A percentile compares a stretch with the other conserved stretches of the same genome.
Evolutionary conservation across 1,140 invertebrate genomes (phyloP).

Genomic region (Drosophila busckii): DNA sequence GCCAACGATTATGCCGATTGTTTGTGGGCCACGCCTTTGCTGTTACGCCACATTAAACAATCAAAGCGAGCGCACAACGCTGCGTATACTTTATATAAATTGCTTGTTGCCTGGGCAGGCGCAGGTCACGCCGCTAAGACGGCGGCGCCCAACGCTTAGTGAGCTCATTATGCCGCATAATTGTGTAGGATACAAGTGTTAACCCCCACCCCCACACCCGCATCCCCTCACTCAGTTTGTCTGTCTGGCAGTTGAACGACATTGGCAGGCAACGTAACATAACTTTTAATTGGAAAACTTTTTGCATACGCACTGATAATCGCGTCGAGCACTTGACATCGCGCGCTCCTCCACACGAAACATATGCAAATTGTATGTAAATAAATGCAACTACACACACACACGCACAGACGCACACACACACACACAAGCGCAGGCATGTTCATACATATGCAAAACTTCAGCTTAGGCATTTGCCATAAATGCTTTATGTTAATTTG

Average conservation of each 20-base stretch:
- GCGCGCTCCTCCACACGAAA: constrained; percentile 9
- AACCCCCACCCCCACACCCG: too few species aligned
- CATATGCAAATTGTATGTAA: constrained; percentile 31
- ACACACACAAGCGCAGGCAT: not conserved
- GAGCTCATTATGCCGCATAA: constrained; percentile 69
- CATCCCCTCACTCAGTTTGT: too few species aligned
- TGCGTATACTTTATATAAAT: too few species aligned
- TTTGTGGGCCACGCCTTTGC: too few species aligned
- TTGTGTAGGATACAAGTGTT: too few species aligned
- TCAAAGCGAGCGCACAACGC: too few species aligned
- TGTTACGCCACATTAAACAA: constrained; percentile 50
- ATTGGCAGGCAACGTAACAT: constrained; percentile 36
- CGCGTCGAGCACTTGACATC: constrained; percentile 47
- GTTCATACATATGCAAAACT: constrained; percentile 9
- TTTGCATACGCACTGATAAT: constrained; percentile 71
- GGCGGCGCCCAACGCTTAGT: too few species aligned
- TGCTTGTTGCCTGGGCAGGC: too few species aligned
- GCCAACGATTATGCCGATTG: constrained; percentile 38
- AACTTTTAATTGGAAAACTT: constrained; percentile 74
- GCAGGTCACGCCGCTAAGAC: too few species aligned
- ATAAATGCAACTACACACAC: constrained; percentile 25
- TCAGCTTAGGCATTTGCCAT: constrained; percentile 55
- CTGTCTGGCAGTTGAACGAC: not conserved
- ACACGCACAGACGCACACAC: constrained; percentile 1
- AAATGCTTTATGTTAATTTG: constrained; percentile 70